Percentiles rank a stretch among this genome's conserved stretches.
phyloP scores from a whole-genome alignment of 92 coral and sea anemone genomes.

The Zoanthus sansibaricus region DNA sequence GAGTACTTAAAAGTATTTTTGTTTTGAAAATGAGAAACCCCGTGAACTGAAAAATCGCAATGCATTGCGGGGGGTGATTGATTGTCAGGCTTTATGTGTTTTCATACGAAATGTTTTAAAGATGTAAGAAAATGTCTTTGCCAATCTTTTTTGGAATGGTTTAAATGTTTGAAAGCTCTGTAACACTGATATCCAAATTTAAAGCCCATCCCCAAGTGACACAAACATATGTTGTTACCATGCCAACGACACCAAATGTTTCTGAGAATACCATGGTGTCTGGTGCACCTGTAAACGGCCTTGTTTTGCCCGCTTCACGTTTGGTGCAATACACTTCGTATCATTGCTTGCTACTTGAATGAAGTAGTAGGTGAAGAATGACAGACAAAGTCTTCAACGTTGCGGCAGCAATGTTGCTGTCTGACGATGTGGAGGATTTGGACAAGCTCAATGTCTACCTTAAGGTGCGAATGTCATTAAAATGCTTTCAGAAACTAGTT shows the following conservation, averaged over 20 bases:
- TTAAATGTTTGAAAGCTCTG: neutral
- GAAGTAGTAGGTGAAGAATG: neutral
- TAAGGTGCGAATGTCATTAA: neutral
- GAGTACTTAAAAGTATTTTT: too few species aligned
- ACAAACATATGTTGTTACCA: neutral
- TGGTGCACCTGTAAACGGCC: neutral
- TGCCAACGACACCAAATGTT: neutral
- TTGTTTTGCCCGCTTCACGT: neutral
- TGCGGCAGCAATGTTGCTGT: conserved; percentile 17
- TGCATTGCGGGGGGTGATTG: too few species aligned
- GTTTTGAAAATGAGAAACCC: too few species aligned
- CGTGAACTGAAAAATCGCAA: too few species aligned
- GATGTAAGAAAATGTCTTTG: neutral
- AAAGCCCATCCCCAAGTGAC: neutral
- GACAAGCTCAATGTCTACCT: conserved; percentile 1
- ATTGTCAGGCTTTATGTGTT: too few species aligned
- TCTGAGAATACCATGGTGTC: neutral
- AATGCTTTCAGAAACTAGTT: neutral
- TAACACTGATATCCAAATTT: neutral
- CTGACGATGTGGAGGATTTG: conserved; percentile 16
- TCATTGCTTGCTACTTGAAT: neutral
- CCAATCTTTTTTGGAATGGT: neutral
- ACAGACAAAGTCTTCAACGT: conserved; percentile 15
- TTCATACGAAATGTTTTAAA: neutral
- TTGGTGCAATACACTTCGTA: neutral